Evolutionary conservation across 1,140 invertebrate species (phyloP), one percentile per base, ranked within the genome.

Genomic region (Onthophagus taurus): DNA sequence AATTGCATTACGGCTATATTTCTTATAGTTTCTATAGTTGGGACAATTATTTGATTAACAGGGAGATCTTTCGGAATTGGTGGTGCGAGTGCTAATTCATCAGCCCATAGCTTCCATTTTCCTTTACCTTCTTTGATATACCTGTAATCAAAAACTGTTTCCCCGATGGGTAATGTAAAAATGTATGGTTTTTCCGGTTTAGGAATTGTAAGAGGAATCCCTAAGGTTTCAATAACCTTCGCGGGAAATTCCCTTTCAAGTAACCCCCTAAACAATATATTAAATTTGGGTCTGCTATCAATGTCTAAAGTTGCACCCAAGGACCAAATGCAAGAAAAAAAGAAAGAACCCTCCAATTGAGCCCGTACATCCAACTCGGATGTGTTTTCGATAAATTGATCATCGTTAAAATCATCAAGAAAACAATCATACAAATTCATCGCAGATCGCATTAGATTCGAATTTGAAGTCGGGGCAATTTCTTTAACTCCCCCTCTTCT

Each of bases 21-120:
- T 23, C 90, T 71, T 0, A 94, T 76, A 2, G 89, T 93, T 64
- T 95, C 90, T 11, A 87, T 71, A 0, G 91, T 97, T 5, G 87
- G 81, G 2, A 97, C 89, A 39, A 95, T 85, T 42, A 97, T 95
- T 70, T 95, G 88, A 68, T 96, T 92, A 4, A 92, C 90, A 0
- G 85, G 80, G 24, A 89, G 84, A 53, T 96, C 92, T 31, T 89
- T 73, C 2, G 90, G 82, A 47, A 96, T 90, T 0, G 88, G 75
- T 0, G 88, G 78, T 1, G 78, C 77, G 8, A 78, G 71, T 12
- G 78, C 69, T 2, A 95, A 71, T 47, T 91, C 87, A 51, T 94
- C 89, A 39, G 82, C 72, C 92, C 91, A 96, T 11, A 77, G 72
- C 53, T 86, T 86, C 93, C 92, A 96, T 61, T 85, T 85, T 16